Conservation (phyloP, 2,113 vertebrate genomes). For the Chloroceryle aenea region DNA sequence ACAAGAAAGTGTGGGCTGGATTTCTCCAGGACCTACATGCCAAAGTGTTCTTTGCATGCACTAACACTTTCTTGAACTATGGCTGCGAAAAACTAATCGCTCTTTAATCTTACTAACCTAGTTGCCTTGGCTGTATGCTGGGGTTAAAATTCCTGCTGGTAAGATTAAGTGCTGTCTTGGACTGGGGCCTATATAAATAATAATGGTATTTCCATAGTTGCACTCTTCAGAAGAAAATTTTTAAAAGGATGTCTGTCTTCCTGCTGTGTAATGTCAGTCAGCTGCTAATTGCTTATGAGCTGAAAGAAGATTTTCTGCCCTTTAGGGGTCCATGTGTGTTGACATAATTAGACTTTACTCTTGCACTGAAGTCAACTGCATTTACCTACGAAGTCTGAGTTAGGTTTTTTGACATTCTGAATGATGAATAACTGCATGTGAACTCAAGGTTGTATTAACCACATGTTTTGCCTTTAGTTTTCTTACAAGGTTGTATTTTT, state of each 20-base stretch:
- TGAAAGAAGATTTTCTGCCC: not conserved
- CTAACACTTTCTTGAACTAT: not conserved
- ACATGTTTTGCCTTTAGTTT: not conserved
- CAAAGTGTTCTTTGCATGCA: not conserved
- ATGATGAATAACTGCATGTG: not conserved
- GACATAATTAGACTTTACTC: not conserved
- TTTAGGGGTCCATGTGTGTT: not conserved
- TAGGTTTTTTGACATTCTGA: not conserved
- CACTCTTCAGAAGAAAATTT: not conserved
- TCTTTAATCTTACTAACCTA: slow-evolving; percentile 38
- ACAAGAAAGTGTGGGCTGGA: not conserved
- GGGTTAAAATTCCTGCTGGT: slow-evolving; percentile 38
- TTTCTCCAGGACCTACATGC: not conserved
- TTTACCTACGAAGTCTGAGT: not conserved
- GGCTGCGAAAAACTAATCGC: not conserved
- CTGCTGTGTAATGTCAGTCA: not conserved
- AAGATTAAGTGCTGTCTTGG: slow-evolving; percentile 48
- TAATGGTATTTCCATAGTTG: slow-evolving; percentile 1
- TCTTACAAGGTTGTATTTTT: not conserved
- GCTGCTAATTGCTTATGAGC: slow-evolving; percentile 2
- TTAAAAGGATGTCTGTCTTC: not conserved
- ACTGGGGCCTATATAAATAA: not conserved
- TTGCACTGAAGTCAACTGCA: not conserved
- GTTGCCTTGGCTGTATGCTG: not conserved
- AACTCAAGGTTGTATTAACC: not conserved